Conservation (phyloP, 2,888 invertebrate species). For the Hypercompe scribonia region DNA sequence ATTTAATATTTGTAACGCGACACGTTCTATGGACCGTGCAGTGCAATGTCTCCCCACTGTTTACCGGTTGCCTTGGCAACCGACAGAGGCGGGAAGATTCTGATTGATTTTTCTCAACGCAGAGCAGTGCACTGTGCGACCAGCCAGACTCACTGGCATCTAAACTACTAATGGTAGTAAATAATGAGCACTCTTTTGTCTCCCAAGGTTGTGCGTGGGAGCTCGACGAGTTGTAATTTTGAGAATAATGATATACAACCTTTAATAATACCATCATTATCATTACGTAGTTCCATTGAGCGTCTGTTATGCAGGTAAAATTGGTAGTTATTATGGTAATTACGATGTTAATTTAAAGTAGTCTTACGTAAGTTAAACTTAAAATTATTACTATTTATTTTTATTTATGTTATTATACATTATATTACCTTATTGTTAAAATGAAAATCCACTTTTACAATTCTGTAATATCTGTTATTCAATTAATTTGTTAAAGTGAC, state of each 20-base stretch:
- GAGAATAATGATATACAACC: conserved; percentile 8
- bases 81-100: conserved; percentile 76
- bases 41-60: conserved; percentile 78
- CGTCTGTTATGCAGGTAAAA: background rate
- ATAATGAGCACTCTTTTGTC: conserved; percentile 32
- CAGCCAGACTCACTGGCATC: conserved; percentile 49
- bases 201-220: conserved; percentile 54
- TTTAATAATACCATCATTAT: conserved; percentile 38
- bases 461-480: background rate
- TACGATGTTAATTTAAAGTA: background rate
- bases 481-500: background rate
- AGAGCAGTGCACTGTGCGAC: conserved; percentile 52
- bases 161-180: conserved; percentile 48
- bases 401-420: background rate
- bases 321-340: conserved; percentile 14
- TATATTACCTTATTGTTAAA: background rate
- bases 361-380: background rate
- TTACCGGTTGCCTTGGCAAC: conserved; percentile 84
- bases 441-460: background rate
- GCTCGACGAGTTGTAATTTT: conserved; percentile 1
- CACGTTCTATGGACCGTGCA: conserved; percentile 57
- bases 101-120: conserved; percentile 83
- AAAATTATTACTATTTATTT: background rate
- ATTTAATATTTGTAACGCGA: conserved; percentile 46
- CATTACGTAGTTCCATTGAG: background rate